A percentile compares a stretch with the other conserved stretches of the same genome.
Conservation (phyloP, 1,140 invertebrate species). For the Drosophila arawakana region DNA sequence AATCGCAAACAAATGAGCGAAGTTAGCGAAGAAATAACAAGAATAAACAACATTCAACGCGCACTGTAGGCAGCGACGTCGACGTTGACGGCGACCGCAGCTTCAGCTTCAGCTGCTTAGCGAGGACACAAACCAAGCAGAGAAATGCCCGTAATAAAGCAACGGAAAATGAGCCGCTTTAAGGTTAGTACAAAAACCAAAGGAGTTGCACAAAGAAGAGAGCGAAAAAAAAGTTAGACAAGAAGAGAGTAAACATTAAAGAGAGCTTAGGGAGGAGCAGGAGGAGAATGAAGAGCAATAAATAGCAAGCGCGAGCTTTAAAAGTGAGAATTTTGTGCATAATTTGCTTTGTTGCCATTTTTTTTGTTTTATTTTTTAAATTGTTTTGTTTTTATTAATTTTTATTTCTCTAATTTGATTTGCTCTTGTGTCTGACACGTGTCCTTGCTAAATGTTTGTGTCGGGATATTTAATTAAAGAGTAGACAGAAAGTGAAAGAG, state of each 20-base stretch:
- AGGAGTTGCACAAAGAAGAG: not conserved
- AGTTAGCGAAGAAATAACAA: conserved; percentile 16
- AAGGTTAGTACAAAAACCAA: conserved; percentile 70
- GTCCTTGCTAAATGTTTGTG: not conserved
- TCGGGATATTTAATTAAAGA: not conserved
- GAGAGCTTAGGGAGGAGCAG: no score
- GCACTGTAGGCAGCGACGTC: conserved; percentile 8
- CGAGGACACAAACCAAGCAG: conserved; percentile 41
- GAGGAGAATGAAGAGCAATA: not conserved
- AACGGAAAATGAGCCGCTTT: conserved; percentile 82
- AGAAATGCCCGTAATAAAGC: conserved; percentile 77
- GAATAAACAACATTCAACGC: conserved; percentile 10
- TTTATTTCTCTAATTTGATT: not conserved
- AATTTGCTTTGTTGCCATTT: conserved; percentile 3
- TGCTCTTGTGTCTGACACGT: not conserved
- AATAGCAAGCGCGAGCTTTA: not conserved
- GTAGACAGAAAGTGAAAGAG: conserved; percentile 7
- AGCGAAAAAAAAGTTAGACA: not conserved
- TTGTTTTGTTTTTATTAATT: not conserved
- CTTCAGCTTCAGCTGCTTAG: conserved; percentile 7
- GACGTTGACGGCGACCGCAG: not conserved
- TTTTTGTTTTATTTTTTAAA: not conserved
- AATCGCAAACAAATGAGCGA: conserved; percentile 14
- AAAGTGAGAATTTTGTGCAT: conserved; percentile 6
- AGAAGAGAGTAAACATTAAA: not conserved